A percentile compares a stretch with the other conserved stretches of the same genome.
Evolutionary conservation across 1,140 invertebrate genomes (phyloP).

Genomic region (Pachypsylla venusta): DNA sequence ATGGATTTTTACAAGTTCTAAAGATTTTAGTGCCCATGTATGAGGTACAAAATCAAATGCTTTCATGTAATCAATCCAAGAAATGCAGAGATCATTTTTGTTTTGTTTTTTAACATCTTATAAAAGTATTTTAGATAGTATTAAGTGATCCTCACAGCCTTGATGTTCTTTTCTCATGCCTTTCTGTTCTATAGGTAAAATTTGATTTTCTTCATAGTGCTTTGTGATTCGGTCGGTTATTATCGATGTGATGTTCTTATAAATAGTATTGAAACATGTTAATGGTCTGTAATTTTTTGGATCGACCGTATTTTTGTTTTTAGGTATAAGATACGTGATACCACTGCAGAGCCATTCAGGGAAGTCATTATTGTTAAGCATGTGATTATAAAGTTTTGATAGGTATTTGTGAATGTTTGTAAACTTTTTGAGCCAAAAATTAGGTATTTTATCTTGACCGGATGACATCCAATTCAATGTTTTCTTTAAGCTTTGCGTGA

Average conservation of each 20-base stretch:
- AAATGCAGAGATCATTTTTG: background rate
- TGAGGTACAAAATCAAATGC: background rate
- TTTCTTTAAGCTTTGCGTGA: background rate
- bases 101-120: background rate
- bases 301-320: background rate
- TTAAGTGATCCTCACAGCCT: background rate
- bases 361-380: background rate
- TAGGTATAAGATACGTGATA: background rate
- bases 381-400: background rate
- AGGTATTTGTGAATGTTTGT: background rate
- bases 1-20: conserved; percentile 16
- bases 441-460: background rate
- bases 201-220: background rate
- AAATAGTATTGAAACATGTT: background rate
- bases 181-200: background rate
- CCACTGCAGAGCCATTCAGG: background rate
- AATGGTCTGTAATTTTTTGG: background rate
- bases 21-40: conserved; percentile 18
- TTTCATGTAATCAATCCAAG: background rate
- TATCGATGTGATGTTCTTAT: background rate
- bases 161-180: background rate
- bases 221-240: background rate
- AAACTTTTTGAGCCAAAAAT: conserved; percentile 2
- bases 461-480: background rate
- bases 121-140: background rate